Conservation (phyloP, 2,113 vertebrate species). For the Periophthalmus modestus region DNA sequence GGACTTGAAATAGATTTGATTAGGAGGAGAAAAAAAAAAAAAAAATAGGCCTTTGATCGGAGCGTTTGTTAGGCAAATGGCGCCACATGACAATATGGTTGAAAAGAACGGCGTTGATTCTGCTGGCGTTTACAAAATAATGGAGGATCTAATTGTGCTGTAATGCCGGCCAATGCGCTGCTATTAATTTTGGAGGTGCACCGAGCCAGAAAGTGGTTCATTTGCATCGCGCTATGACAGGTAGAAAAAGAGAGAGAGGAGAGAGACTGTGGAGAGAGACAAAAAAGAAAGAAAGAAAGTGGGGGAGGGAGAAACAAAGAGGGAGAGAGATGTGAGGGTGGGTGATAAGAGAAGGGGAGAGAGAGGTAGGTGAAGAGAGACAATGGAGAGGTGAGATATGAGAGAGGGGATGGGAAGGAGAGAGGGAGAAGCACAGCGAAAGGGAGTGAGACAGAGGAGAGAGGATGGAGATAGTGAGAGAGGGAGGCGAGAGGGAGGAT, state of each 20-base stretch:
- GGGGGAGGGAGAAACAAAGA: too few relatives aligned
- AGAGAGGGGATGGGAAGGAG: neutral
- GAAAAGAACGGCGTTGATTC: constrained; percentile 56
- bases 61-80: constrained; percentile 69
- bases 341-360: too few relatives aligned
- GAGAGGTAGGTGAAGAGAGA: neutral
- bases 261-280: neutral
- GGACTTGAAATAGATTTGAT: constrained; percentile 71
- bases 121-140: constrained; percentile 70
- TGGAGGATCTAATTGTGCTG: constrained; percentile 69
- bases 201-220: constrained; percentile 65
- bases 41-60: constrained; percentile 68
- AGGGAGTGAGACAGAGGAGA: too few relatives aligned
- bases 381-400: too few relatives aligned
- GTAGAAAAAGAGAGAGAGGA: constrained; percentile 42
- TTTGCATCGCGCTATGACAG: constrained; percentile 66
- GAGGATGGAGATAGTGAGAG: too few relatives aligned
- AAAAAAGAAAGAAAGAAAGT: neutral
- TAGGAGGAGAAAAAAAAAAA: constrained; percentile 35
- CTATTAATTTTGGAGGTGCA: constrained; percentile 70
- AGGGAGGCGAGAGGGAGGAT: too few relatives aligned
- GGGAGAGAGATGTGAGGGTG: too few relatives aligned
- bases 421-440: too few relatives aligned
- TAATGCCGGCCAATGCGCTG: constrained; percentile 45
- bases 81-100: constrained; percentile 60